Base-by-base conservation (phyloP, 2,113 vertebrate genomes). In the Xenus cinereus region DNA sequence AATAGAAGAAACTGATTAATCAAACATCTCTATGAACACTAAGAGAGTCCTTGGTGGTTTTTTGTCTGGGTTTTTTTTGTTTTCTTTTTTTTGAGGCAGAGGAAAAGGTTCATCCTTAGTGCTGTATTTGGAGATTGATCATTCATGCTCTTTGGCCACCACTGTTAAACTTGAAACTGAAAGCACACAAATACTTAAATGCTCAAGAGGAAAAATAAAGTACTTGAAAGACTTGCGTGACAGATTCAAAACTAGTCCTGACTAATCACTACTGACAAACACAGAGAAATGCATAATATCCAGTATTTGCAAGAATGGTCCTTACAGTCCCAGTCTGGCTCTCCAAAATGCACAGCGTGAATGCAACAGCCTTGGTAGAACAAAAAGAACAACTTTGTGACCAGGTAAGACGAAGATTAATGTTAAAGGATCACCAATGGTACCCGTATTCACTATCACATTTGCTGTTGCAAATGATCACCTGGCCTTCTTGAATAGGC, bases 141-240 rank as follows among this genome's bases (percentile, higher is more conserved):
- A 68, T 41, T 37, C 71, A n/a, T 3, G 15, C 10, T 87, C 59
- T 85, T 79, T 57, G 33, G 20, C 37, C 62, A 80, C 23, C 33
- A 73, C 33, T 18, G 8, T 27, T 96, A 74, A 93, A 79, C 78
- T 57, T n/a, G 81, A 89, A 96, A 96, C 71, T 76, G 67, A 94
- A 96, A 91, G 53, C n/a, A 63, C 28, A 69, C 28, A 83, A 94
- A 64, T 69, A 90, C 32, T 79, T 93, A 83, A 90, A 87, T 39
- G 14, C 43, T 67, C 45, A 72, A 78, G 32, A 85, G 53, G 24
- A 50, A 78, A 84, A 94, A 90, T 17, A 66, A 57, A 73, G n/a
- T 67, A 83, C 72, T 43, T 54, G 37, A 83, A 7, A 73, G 77
- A 93, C 23, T 63, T 68, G 81, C 17, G 7, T 7, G 26, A 84